Conservation (phyloP, 1,140 invertebrate genomes). For the Panagrolaimus sp. region DNA sequence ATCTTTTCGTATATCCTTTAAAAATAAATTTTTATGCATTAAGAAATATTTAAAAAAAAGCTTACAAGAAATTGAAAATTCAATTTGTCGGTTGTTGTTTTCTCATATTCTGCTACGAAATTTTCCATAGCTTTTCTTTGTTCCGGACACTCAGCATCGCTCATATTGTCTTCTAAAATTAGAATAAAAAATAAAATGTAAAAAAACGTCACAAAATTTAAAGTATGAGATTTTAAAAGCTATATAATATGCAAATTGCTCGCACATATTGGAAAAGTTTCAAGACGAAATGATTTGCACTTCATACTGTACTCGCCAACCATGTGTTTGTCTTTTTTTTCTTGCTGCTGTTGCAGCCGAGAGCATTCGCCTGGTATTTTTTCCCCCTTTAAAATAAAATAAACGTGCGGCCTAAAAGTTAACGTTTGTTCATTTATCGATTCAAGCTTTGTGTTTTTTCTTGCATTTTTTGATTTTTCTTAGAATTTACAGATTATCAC, state of each 20-base stretch:
- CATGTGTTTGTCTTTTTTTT: not conserved
- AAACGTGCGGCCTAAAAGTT: conserved; percentile 16
- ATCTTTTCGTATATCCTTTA: conserved; percentile 22
- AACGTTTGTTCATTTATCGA: not conserved
- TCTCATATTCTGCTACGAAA: conserved; percentile 19
- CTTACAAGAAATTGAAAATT: conserved; percentile 18
- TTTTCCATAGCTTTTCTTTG: conserved; percentile 19
- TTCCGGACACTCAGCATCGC: conserved; percentile 11
- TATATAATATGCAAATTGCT: conserved; percentile 10
- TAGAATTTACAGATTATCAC: not conserved
- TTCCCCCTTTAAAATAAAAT: too few relatives aligned
- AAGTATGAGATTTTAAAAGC: not conserved
- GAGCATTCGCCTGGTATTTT: too few relatives aligned
- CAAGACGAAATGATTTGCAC: not conserved
- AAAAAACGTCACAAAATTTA: not conserved
- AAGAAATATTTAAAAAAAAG: conserved; percentile 3
- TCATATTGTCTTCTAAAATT: conserved; percentile 16
- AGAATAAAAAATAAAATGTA: too few relatives aligned
- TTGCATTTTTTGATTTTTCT: conserved; percentile 1
- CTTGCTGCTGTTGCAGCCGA: not conserved
- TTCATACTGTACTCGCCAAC: not conserved
- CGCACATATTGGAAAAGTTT: conserved; percentile 1
- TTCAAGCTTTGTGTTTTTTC: not conserved
- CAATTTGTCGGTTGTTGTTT: conserved; percentile 16
- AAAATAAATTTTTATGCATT: not conserved